Base-by-base conservation (phyloP, 2,797 vertebrate species). In the Limnodromus scolopaceus region DNA sequence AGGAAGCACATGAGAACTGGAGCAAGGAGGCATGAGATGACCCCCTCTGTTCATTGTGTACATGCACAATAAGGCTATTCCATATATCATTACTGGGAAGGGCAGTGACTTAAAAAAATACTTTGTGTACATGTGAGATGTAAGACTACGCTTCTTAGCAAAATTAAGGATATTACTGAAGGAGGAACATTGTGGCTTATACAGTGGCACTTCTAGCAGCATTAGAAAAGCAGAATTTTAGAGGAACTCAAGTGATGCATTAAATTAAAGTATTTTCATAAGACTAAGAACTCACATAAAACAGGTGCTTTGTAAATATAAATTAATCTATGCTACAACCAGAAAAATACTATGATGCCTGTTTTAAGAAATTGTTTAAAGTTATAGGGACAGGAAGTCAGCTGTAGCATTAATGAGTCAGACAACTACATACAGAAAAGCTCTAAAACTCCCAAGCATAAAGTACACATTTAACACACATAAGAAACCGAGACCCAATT, bases 121-220 rank as follows among this genome's bases (percentile, higher is more conserved):
- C 7, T 49, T 38, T 13, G 15, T 24, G 3, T 8, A 10, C 1
- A 0, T 30, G 5, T 28, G 32, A 70, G 34, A n/a, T 10, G 8
- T 8, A 3, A 6, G 16, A 30, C 6, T 9, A n/a, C 0, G 0
- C 3, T 66, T 51, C 54, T 46, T 10, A 9, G 6, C 20, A 64
- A 63, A 60, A 48, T 55, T 57, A 30, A 74, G 54, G 17, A n/a
- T 25, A 22, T n/a, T 51, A 48, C 4, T 8, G 11, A 55, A 43
- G 34, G 16, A 84, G 5, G 6, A 83, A 60, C 4, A 2, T 2
- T 32, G 3, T 20, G 9, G 23, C 12, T 63, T 48, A 68, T 12
- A 64, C 9, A 7, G 23, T 41, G 3, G 23, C 24, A 49, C 23
- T 60, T 45, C 39, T 5, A 41, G 14, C 6, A 66, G 18, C 5